Conservation (phyloP, 2,797 vertebrate species). For the Hylomyscus alleni region DNA sequence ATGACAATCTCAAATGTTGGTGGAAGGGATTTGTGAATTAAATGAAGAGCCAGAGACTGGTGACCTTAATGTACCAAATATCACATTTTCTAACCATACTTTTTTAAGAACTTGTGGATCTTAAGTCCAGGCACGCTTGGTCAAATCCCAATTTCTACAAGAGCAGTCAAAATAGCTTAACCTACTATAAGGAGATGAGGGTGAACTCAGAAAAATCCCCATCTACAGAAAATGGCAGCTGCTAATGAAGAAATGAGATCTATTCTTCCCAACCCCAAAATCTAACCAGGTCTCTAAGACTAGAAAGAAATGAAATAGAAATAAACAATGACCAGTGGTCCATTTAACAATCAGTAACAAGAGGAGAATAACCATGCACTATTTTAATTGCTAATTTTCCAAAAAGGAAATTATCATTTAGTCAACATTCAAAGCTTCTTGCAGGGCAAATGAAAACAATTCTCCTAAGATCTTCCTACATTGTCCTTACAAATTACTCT, state of each 20-base stretch:
- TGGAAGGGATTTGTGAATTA: background rate
- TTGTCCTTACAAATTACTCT: constrained; percentile 3
- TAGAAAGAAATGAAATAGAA: background rate
- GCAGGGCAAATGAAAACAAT: background rate
- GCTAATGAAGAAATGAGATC: background rate
- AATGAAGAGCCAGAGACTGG: background rate
- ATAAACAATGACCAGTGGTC: background rate
- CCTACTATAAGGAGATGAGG: background rate
- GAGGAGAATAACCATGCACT: background rate
- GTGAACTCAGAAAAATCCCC: background rate
- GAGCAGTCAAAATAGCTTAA: background rate
- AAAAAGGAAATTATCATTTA: background rate
- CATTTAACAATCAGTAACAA: background rate
- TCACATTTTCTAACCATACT: background rate
- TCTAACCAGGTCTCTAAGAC: background rate
- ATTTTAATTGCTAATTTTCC: background rate
- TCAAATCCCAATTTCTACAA: background rate
- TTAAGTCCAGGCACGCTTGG: background rate
- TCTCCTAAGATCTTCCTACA: background rate
- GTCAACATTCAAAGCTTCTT: background rate
- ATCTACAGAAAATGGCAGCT: background rate
- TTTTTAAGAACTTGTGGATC: background rate
- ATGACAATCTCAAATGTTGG: background rate
- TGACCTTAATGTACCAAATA: background rate
- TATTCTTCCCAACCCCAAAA: background rate